Percentiles rank a stretch among this genome's conserved stretches.
phyloP scores from a whole-genome alignment of 2,797 vertebrate species.

The Pantherophis vulpinus region DNA sequence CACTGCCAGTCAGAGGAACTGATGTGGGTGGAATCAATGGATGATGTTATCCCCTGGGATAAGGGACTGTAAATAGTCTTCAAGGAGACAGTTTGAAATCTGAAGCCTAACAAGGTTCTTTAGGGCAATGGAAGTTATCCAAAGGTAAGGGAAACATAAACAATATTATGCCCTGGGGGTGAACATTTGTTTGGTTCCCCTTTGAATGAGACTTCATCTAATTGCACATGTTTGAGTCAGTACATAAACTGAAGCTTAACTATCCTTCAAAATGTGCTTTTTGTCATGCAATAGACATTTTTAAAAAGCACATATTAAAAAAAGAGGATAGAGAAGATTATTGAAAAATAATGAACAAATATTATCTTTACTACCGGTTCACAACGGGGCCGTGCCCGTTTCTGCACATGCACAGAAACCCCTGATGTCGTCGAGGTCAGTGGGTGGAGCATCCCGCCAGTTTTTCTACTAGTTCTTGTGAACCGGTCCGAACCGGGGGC shows the following conservation, averaged over 20 bases:
- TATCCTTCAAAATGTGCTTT: neutral
- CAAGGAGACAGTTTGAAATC: neutral
- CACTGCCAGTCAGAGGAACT: neutral
- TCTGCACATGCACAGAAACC: too few species aligned
- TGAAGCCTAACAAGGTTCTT: neutral
- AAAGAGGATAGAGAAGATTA: neutral
- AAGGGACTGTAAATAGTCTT: neutral
- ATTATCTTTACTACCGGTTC: too few species aligned
- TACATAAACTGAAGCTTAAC: neutral
- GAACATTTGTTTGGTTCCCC: neutral
- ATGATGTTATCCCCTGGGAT: neutral
- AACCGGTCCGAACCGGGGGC: too few species aligned
- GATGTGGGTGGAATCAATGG: neutral
- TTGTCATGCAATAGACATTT: neutral
- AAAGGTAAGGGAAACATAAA: neutral
- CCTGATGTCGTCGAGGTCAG: too few species aligned
- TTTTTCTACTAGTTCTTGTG: too few species aligned
- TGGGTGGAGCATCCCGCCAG: too few species aligned
- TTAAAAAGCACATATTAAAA: neutral
- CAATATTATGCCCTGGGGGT: neutral
- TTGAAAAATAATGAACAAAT: neutral
- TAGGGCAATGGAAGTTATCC: neutral
- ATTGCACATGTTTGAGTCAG: neutral
- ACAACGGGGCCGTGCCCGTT: too few species aligned
- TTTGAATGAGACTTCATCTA: neutral